phyloP scores from a whole-genome alignment of 2,113 vertebrate species.

The Mastomys natalensis region DNA sequence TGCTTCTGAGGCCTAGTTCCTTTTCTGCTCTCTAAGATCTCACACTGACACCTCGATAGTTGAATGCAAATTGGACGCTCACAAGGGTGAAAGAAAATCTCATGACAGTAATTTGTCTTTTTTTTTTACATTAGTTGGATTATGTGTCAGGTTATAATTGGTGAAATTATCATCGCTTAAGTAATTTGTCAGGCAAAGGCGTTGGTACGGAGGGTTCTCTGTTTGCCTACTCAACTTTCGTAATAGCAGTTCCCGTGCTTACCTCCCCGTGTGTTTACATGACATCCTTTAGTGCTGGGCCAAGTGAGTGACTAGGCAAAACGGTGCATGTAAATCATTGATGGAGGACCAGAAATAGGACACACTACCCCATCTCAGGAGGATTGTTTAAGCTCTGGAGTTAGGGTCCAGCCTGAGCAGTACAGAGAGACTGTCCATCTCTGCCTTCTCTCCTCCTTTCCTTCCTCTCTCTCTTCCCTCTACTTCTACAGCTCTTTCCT shows the following conservation, averaged over 20 bases:
- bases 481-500: too few relatives aligned
- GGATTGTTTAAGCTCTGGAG: neutral
- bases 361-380: neutral
- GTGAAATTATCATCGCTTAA: neutral
- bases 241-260: neutral
- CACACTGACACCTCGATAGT: neutral
- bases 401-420: neutral
- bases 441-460: neutral
- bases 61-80: constrained; percentile 1
- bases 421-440: neutral
- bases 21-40: neutral
- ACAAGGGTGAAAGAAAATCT: constrained; percentile 22
- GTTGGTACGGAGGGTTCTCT: neutral
- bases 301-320: neutral
- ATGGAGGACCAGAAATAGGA: neutral
- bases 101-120: neutral
- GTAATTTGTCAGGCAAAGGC: neutral
- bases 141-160: constrained; percentile 36
- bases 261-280: neutral
- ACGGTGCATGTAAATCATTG: neutral
- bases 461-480: too few relatives aligned
- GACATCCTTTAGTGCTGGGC: neutral
- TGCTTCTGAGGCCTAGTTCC: neutral
- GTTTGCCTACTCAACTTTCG: neutral
- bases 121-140: constrained; percentile 27